Conservation (phyloP, 2,113 vertebrate species). For the Neotragus moschatus region DNA sequence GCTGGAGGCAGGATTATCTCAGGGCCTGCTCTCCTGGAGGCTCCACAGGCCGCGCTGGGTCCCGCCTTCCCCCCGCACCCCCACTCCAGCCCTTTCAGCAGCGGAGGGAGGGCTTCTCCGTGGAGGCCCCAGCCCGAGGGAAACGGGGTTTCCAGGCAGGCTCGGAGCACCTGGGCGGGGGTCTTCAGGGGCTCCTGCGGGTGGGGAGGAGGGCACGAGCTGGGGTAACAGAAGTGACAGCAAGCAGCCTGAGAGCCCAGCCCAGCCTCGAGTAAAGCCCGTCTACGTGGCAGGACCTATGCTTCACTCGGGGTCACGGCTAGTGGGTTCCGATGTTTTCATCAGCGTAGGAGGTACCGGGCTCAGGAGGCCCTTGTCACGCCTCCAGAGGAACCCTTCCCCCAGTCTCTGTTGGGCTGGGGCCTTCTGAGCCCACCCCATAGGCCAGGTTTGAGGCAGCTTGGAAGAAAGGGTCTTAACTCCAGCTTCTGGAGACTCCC, state of each 20-base stretch:
- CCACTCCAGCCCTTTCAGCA: background rate
- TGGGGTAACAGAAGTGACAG: background rate
- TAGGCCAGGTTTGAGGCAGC: background rate
- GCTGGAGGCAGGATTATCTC: background rate
- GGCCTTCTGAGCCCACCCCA: too few species aligned
- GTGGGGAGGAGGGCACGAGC: background rate
- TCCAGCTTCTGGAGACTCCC: background rate
- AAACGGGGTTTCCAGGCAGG: background rate
- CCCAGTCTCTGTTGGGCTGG: background rate
- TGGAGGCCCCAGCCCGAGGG: background rate
- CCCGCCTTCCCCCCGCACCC: background rate
- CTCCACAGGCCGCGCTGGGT: background rate
- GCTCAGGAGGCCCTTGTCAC: background rate
- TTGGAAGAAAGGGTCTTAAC: too few species aligned
- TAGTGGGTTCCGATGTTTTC: background rate
- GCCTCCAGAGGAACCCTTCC: background rate
- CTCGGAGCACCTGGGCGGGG: background rate
- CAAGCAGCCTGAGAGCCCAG: background rate
- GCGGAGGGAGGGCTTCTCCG: background rate
- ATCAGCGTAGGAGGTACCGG: background rate
- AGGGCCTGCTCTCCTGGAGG: background rate
- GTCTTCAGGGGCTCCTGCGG: background rate
- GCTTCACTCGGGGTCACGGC: fast-evolving
- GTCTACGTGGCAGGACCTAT: background rate
- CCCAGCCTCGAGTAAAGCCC: fast-evolving